Evolutionary conservation across 2,888 invertebrate species (phyloP).

Genomic region (Pammene aurita): DNA sequence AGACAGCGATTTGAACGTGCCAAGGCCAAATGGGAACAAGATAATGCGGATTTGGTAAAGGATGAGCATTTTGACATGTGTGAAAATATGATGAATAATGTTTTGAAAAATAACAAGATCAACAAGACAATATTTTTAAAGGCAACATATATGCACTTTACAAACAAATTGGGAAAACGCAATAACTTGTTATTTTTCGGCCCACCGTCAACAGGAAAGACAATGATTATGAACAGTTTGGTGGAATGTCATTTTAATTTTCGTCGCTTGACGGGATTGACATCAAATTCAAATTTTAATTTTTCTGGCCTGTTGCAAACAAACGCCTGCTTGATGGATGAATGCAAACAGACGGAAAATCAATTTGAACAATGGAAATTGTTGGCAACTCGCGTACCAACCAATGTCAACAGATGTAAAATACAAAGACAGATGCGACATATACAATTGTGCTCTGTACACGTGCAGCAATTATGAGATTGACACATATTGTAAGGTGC

Average conservation of each 20-base stretch:
- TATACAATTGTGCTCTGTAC: no score
- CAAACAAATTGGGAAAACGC: not conserved
- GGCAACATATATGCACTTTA: not conserved
- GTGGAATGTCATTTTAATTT: conserved; percentile 40
- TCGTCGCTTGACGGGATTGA: conserved; percentile 48
- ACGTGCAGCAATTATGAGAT: no score
- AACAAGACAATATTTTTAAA: not conserved
- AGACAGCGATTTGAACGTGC: not conserved
- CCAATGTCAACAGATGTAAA: conserved; percentile 11
- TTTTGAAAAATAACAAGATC: no score
- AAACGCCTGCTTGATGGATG: conserved; percentile 54
- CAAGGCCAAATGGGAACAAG: not conserved
- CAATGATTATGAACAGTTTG: conserved; percentile 49
- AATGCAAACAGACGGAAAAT: conserved; percentile 53
- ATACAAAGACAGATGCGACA: no score
- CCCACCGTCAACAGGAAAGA: conserved; percentile 38
- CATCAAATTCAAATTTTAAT: conserved; percentile 47
- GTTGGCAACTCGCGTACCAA: conserved; percentile 40
- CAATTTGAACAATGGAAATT: conserved; percentile 57
- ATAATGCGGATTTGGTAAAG: no score
- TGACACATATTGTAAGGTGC: no score
- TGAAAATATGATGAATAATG: no score
- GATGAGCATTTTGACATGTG: no score
- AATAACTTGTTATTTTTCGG: conserved; percentile 5
- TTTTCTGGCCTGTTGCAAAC: conserved; percentile 45